Conservation (phyloP, 2,113 vertebrate genomes). For the Antigone vipio region DNA sequence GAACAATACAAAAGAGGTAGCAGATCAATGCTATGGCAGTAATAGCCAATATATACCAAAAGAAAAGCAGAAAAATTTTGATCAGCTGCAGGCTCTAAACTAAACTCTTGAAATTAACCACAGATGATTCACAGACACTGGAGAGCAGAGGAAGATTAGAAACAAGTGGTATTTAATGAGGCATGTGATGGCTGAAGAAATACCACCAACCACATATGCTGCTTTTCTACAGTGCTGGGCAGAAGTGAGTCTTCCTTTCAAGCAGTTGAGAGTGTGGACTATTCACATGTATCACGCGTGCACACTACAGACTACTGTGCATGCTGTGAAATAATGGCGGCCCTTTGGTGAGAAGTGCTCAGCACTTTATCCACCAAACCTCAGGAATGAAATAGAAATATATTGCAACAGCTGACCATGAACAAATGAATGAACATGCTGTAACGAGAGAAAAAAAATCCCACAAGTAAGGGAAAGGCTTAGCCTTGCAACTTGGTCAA, state of each 20-base stretch:
- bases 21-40: background rate
- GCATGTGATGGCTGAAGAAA: background rate
- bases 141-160: background rate
- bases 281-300: accelerated
- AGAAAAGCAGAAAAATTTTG: background rate
- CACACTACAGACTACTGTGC: background rate
- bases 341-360: background rate
- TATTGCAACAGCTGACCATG: background rate
- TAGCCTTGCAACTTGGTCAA: background rate
- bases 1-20: background rate
- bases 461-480: background rate
- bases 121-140: background rate
- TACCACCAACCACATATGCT: background rate
- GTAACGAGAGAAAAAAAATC: background rate
- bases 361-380: background rate
- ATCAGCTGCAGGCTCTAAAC: background rate
- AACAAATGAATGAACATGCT: background rate
- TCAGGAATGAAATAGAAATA: background rate
- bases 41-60: background rate
- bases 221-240: background rate
- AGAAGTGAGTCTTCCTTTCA: background rate
- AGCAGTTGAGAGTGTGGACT: background rate
- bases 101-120: background rate
- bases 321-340: accelerated
- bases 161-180: background rate